Evolutionary conservation across 2,888 invertebrate genomes (phyloP).

Genomic region (Ferdinandea cuprea): DNA sequence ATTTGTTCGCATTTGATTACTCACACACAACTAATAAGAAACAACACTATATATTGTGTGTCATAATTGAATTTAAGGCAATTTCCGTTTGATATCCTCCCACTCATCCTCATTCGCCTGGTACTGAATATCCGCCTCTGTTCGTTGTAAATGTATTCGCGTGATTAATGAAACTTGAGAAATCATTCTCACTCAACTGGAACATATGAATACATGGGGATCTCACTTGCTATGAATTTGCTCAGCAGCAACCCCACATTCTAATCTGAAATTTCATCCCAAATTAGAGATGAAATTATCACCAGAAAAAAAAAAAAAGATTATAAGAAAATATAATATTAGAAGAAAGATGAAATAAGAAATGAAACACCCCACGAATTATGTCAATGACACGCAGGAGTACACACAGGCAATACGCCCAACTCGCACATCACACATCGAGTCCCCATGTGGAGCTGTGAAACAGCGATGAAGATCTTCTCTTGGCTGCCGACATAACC

Average conservation of each 20-base stretch:
- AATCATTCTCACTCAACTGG: conserved; percentile 62
- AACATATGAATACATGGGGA: conserved; percentile 67
- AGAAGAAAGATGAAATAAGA: conserved; percentile 24
- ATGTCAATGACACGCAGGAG: conserved; percentile 68
- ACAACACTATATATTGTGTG: conserved; percentile 67
- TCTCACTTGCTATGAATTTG: conserved; percentile 38
- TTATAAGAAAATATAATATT: too few species aligned
- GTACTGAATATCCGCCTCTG: neutral
- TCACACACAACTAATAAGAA: conserved; percentile 62
- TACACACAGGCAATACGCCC: conserved; percentile 24
- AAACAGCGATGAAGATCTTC: neutral
- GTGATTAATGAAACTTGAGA: conserved; percentile 71
- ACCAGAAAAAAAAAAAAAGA: conserved; percentile 40
- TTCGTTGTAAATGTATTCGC: conserved; percentile 56
- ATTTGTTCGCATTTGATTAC: conserved; percentile 67
- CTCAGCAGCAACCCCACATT: conserved; percentile 10
- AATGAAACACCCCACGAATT: conserved; percentile 59
- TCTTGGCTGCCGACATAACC: neutral
- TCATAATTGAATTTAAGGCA: conserved; percentile 53
- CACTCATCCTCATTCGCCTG: conserved; percentile 5
- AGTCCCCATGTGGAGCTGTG: conserved; percentile 1
- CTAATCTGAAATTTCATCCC: conserved; percentile 58
- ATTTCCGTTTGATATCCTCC: conserved; percentile 34
- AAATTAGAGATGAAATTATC: conserved; percentile 69
- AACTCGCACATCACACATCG: conserved; percentile 1